Evolutionary conservation across 2,888 invertebrate genomes (phyloP), one percentile per base, ranked within the genome.

Genomic region (Tetropium fuscum): DNA sequence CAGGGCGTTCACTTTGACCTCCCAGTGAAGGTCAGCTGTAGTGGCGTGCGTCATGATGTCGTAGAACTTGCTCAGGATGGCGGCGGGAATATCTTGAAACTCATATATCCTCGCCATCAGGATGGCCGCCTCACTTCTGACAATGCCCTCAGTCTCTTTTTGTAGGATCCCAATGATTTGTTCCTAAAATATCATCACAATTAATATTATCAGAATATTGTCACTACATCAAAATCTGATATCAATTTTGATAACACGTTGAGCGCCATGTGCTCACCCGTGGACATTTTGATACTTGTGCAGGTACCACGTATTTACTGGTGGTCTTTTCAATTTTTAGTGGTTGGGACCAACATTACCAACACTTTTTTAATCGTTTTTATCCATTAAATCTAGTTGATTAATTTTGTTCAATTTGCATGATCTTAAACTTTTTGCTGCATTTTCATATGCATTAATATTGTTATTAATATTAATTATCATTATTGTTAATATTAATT

Each of bases 21-120:
- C 93, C 92, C 93, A 93, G 74, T 94, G 90, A 55, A 93, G 85
- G 77, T 94, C 94, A 6, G 85, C 83, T 0, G 88, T 84, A 0
- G 90, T 88, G 0, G 90, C 87, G 8, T 86, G 84, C 0, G 87
- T 84, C 86, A 93, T 88, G 2, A 88, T 85, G 19, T 86, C 84
- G 70, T 87, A 88, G 2, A 93, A 80, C 0, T 80, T 78, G 25
- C 85, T 84, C 67, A 86, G 83, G 4, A 34, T 30, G 5, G 81
- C 77, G 10, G 81, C 80, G 11, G 86, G 81, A 67, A 91, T 84
- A 70, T 87, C 87, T 22, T 88, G 84, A 71, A 89, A 84, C 60
- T 87, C 85, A 71, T 89, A 91, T 25, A 93, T 84, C 61, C 87
- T 86, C 47, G 85, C 86, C 7, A 93, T 84, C 1, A 91, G 84